These are phyloP conservation scores for Cryptocephalus moraei DNA, from an alignment of 2,888 invertebrate species.

Conservation along the genomic window DNA sequence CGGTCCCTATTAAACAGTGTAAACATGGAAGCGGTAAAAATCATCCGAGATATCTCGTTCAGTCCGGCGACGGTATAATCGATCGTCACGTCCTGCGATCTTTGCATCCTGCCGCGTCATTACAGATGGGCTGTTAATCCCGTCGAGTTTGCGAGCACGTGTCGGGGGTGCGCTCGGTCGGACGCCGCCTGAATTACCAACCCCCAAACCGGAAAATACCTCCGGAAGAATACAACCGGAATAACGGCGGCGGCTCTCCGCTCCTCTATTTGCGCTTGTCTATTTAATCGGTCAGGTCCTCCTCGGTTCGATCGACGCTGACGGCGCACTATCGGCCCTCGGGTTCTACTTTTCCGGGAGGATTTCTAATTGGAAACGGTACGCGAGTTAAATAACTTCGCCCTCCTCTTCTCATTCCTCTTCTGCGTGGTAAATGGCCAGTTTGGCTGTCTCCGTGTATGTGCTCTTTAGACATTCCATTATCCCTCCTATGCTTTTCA, in stretches of 20 bases:
- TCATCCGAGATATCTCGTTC: too few species aligned
- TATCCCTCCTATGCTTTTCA: too few species aligned
- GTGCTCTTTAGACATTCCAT: too few species aligned
- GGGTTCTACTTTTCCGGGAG: too few species aligned
- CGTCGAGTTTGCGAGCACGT: slow-evolving; percentile 28
- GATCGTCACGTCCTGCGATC: slow-evolving; percentile 22
- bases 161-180: slow-evolving; percentile 22
- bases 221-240: slow-evolving; percentile 24
- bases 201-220: slow-evolving; percentile 15
- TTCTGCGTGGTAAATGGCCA: too few species aligned
- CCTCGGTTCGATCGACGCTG: slow-evolving; percentile 1
- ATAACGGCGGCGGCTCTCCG: slow-evolving; percentile 11
- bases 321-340: too few species aligned
- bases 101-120: slow-evolving; percentile 29
- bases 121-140: slow-evolving; percentile 29
- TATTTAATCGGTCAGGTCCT: slow-evolving; percentile 17
- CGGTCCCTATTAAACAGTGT: too few species aligned
- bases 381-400: too few species aligned
- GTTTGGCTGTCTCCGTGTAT: too few species aligned
- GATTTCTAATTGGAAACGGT: too few species aligned
- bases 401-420: too few species aligned
- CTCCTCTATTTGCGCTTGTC: slow-evolving; percentile 18
- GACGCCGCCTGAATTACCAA: slow-evolving; percentile 22
- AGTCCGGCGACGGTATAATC: not conserved
- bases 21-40: too few species aligned